Base-by-base conservation (phyloP, 2,888 invertebrate species). In the Tetrapedia diversipes region DNA sequence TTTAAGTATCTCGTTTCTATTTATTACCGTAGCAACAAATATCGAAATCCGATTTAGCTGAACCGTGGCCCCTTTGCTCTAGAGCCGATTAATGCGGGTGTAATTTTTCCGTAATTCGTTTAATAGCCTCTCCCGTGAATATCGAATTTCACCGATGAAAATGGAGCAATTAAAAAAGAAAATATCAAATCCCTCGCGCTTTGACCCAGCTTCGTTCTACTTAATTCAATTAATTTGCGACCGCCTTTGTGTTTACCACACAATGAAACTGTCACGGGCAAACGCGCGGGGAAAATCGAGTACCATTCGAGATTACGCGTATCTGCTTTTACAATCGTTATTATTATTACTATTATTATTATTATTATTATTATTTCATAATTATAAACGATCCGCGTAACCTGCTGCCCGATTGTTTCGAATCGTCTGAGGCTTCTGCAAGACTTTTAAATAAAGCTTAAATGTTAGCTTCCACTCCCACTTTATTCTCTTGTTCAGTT, bases 241-340 rank as follows among this genome's bases (percentile, higher is more conserved):
- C 14, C 7, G 29, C 24, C 29, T 34, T 51, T 22, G 29, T 14
- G 22, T 3, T 29, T 14, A 29, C 19, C 19, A 10, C 14, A 10
- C 16, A 51, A 51, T 41, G 39, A 64, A 51, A 32, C 19, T 53
- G n/a, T 34, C n/a, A 34, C 16, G 10, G 60, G n/a, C 41, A 37
- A 37, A 39, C 37, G 37, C 57, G 37, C n/a, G 34, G 7, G 37
- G 63, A 45, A 51, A 51, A 49, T 61, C 51, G 51, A 43, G 53
- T 61, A 22, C 43, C 34, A 53, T 68, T 61, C 19, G n/a, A 27
- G 51, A 51, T 51, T 51, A 51, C 51, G 51, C 11, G 27, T 10
- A 10, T 37, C 22, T 51, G 37, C 10, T 37, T 37, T n/a, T 4
- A n/a, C 10, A 10, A 29, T 11, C 11, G n/a, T 29, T 51, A 29